Conservation (phyloP, 2,797 vertebrate genomes). For the Chromobotia macracanthus region DNA sequence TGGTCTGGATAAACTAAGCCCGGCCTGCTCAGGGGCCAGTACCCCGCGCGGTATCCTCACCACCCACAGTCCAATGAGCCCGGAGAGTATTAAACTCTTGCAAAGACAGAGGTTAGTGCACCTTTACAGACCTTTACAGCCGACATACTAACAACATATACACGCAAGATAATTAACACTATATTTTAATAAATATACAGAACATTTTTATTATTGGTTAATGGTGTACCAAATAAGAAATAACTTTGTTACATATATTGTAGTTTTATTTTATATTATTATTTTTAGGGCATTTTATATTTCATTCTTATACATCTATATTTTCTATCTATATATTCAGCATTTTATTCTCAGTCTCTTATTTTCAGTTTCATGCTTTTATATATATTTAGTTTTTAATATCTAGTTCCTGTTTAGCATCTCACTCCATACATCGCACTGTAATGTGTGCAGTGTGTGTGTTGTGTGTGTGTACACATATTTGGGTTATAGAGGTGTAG, state of each 20-base stretch:
- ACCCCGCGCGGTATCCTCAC: constrained; percentile 87
- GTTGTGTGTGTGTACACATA: not conserved
- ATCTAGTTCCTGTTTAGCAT: not conserved
- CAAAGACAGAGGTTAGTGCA: constrained; percentile 90
- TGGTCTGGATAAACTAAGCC: constrained; percentile 88
- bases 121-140: constrained; percentile 11
- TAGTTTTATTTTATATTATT: not conserved
- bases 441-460: not conserved
- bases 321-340: not conserved
- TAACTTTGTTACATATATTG: not conserved
- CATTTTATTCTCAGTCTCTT: not conserved
- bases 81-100: constrained; percentile 90
- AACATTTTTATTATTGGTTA: no score
- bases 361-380: not conserved
- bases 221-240: no score
- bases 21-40: constrained; percentile 84
- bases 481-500: constrained; percentile 21
- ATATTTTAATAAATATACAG: no score
- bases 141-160: no score
- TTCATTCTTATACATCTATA: not conserved
- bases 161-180: no score
- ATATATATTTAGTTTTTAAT: not conserved
- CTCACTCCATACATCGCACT: not conserved
- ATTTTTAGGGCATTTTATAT: not conserved
- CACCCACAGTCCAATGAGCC: constrained; percentile 93